phyloP scores from a whole-genome alignment of 2,888 invertebrate species.

The Euplexia lucipara region DNA sequence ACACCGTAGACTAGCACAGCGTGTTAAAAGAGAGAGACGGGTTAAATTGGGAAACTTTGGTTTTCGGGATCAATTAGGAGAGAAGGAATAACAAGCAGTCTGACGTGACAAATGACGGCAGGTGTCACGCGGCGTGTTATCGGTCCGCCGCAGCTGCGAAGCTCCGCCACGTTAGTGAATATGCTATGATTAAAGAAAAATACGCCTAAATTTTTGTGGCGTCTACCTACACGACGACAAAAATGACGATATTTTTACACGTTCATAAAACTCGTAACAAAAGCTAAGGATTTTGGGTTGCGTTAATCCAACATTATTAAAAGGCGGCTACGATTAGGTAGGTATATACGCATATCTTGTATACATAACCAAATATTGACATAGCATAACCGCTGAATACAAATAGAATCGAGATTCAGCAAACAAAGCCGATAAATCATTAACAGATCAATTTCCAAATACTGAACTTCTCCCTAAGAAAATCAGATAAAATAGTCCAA shows the following conservation, averaged over 20 bases:
- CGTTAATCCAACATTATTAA: conserved; percentile 17
- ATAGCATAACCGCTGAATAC: not conserved
- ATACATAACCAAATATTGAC: not conserved
- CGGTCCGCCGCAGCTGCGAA: conserved; percentile 67
- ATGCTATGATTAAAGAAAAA: conserved; percentile 61
- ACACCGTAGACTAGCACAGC: conserved; percentile 35
- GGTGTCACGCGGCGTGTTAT: conserved; percentile 63
- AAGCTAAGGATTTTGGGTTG: conserved; percentile 13
- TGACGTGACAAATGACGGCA: conserved; percentile 58
- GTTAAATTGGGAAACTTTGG: conserved; percentile 54
- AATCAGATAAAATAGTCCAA: conserved; percentile 64
- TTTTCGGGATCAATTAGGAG: conserved; percentile 54
- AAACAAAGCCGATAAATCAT: conserved; percentile 35
- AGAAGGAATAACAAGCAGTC: conserved; percentile 46
- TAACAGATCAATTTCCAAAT: conserved; percentile 25
- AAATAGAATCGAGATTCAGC: conserved; percentile 1
- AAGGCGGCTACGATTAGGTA: not conserved
- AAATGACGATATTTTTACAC: conserved; percentile 44
- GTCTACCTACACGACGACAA: conserved; percentile 21
- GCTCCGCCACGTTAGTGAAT: conserved; percentile 43
- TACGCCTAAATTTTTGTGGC: conserved; percentile 35
- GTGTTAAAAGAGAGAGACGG: conserved; percentile 40
- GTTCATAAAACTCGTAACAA: conserved; percentile 7
- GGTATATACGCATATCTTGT: too few relatives aligned
- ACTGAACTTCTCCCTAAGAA: conserved; percentile 15